Base-by-base conservation (phyloP, 2,888 invertebrate genomes). In the Eupithecia tripunctaria region DNA sequence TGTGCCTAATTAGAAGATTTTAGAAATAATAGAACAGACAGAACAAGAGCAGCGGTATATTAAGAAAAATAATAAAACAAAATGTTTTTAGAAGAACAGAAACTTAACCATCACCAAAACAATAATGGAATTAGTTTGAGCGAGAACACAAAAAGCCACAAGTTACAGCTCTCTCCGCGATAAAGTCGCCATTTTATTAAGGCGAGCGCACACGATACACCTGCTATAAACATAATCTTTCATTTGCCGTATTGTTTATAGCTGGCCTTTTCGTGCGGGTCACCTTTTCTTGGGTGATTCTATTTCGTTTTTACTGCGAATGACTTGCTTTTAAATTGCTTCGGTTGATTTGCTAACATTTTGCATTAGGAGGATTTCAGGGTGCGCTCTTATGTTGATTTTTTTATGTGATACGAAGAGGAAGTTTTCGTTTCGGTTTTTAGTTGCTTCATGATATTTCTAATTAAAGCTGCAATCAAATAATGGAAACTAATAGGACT, bases 151-250 rank as follows among this genome's bases (percentile, higher is more conserved):
- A 82, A 81, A 84, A 89, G 89, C 79, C 80, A 89, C 86, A 89
- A 91, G 86, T 89, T 89, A 91, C 88, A 81, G 83, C 82, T 79
- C 77, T 77, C 78, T 76, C 82, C 80, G 84, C 80, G 71, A 91
- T 92, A 93, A 92, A 92, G 81, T 86, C 84, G 84, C 86, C 86
- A 88, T 89, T 92, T 93, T 93, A 93, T 93, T 89, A 87, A 82
- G 85, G 81, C 75, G 79, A 69, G 43, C 78, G 78, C 85, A 80
- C 84, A 81, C 85, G 83, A 79, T 88, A 89, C 92, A 93, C 94
- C 93, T 93, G 89, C 93, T 89, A 93, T 93, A 90, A 91, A 93
- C 93, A 93, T 94, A 93, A 93, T 93, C 93, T 93, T 92, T 93
- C 92, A 93, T 94, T 93, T 92, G 88, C 83, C 80, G 75, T 86